Base-by-base conservation (phyloP, 2,888 invertebrate species). In the Drosophila incognita region DNA sequence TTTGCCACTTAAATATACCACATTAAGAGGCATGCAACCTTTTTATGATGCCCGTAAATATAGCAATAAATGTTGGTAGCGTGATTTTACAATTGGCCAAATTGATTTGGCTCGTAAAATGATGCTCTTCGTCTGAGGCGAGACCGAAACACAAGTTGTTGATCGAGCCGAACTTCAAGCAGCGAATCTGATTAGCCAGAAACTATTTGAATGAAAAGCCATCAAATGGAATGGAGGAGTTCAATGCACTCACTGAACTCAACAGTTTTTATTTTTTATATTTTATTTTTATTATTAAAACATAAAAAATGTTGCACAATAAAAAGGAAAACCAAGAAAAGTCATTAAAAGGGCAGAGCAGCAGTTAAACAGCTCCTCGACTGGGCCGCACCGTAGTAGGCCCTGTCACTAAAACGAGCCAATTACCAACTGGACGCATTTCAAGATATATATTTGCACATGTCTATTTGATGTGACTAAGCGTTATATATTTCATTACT, bases 251-350 rank as follows among this genome's bases (percentile, higher is more conserved):
- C 33, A 10, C 24, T 46, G 57, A 48, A 49, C 62, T 27, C 57
- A 57, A 66, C 49, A 62, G 59, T 65, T 60, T 73, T 35, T 58
- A 18, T 15, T 40, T n/a, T 68, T 15, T 4, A 38, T 46, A 15
- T 21, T 33, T 29, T 52, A n/a, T 61, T 53, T 77, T 21, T 21
- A 21, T 21, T 80, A 64, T 88, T 69, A 69, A 85, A 85, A 80
- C 69, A 63, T 72, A 62, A 69, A 71, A 85, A 72, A 60, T 60
- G 48, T 63, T 74, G 68, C 62, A 49, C 40, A 54, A 31, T 10
- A 27, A 27, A 18, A 27, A 49, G 27, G 0, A 38, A 18, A 0
- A 11, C 5, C 4, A 21, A 10, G 42, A n/a, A 15, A 24, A 8
- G 18, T 18, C 18, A 18, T 38, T 38, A 4, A 24, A 46, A 49